These are phyloP conservation scores for Lithophane ornitopus DNA, from an alignment of 2,888 invertebrate genomes.

Conservation along the genomic window DNA sequence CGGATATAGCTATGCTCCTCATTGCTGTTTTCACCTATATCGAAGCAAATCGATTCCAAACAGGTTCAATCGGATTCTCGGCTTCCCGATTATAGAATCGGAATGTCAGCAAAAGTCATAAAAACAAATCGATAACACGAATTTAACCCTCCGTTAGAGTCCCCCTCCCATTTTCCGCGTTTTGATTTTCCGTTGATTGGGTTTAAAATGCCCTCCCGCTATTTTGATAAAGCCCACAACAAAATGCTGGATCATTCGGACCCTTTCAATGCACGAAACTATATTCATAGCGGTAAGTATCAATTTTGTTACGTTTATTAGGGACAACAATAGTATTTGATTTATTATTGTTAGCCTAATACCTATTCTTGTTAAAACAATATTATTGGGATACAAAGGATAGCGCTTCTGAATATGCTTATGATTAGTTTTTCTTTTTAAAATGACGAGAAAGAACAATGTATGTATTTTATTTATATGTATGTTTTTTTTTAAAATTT, in stretches of 20 bases:
- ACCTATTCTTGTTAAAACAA: conserved; percentile 11
- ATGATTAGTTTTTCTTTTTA: too few relatives aligned
- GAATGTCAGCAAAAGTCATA: conserved; percentile 87
- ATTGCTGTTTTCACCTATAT: conserved; percentile 51
- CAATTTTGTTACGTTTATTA: conserved; percentile 65
- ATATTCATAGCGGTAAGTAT: conserved; percentile 67
- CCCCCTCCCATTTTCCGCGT: conserved; percentile 89
- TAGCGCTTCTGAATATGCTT: neutral
- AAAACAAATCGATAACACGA: conserved; percentile 88
- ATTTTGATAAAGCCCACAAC: conserved; percentile 85
- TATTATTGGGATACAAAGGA: conserved; percentile 5
- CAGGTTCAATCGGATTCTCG: conserved; percentile 61
- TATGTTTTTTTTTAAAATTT: too few relatives aligned
- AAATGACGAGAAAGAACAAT: too few relatives aligned
- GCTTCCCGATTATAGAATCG: conserved; percentile 75
- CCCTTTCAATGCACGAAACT: conserved; percentile 77
- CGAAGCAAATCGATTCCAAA: conserved; percentile 46
- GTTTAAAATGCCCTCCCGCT: conserved; percentile 88
- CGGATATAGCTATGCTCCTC: conserved; percentile 17
- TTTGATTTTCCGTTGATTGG: conserved; percentile 90
- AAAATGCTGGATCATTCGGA: conserved; percentile 78
- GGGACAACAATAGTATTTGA: conserved; percentile 34
- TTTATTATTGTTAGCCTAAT: conserved; percentile 24
- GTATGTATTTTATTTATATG: too few relatives aligned
- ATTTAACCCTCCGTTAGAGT: conserved; percentile 88